A percentile compares a stretch with the other conserved stretches of the same genome.
Conservation (phyloP, 1,140 invertebrate species). For the Atta texana region DNA sequence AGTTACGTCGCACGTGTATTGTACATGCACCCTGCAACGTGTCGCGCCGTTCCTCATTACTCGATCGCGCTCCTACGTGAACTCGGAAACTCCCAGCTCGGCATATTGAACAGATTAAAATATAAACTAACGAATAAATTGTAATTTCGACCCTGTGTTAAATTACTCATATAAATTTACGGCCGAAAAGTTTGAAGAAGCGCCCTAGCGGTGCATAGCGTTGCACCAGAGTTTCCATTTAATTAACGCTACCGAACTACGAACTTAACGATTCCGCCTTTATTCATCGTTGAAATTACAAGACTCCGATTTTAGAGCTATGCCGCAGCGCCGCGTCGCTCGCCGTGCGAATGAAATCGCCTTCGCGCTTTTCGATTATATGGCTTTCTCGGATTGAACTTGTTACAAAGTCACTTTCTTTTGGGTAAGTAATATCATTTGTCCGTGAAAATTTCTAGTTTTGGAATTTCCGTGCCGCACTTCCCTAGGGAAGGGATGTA, state of each 20-base stretch:
- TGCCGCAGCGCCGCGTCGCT: background rate
- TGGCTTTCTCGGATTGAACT: background rate
- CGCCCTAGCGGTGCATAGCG: slow-evolving; percentile 12
- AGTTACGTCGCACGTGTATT: slow-evolving; percentile 25
- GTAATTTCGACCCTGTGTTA: slow-evolving; percentile 51
- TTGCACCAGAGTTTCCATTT: slow-evolving; percentile 46
- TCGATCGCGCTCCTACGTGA: background rate
- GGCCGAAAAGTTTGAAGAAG: slow-evolving; percentile 48
- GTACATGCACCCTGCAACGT: slow-evolving; percentile 35
- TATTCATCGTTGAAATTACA: slow-evolving; percentile 53
- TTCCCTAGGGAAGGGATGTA: background rate
- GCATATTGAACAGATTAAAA: slow-evolving; percentile 50
- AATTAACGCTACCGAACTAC: slow-evolving; percentile 53
- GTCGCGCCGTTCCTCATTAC: slow-evolving; percentile 39
- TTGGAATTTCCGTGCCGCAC: background rate
- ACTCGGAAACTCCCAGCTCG: slow-evolving; percentile 19
- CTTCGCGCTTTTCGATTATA: background rate
- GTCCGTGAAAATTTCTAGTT: slow-evolving; percentile 16
- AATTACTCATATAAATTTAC: slow-evolving; percentile 64
- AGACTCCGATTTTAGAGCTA: slow-evolving; percentile 52
- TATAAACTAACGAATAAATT: slow-evolving; percentile 63
- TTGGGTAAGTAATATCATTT: slow-evolving; percentile 21
- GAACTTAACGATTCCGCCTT: slow-evolving; percentile 59
- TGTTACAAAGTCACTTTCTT: slow-evolving; percentile 34
- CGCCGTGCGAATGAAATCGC: slow-evolving; percentile 23